These are phyloP conservation scores for Sinhomidia bicolor DNA, from an alignment of 2,888 invertebrate genomes.

Conservation along the genomic window DNA sequence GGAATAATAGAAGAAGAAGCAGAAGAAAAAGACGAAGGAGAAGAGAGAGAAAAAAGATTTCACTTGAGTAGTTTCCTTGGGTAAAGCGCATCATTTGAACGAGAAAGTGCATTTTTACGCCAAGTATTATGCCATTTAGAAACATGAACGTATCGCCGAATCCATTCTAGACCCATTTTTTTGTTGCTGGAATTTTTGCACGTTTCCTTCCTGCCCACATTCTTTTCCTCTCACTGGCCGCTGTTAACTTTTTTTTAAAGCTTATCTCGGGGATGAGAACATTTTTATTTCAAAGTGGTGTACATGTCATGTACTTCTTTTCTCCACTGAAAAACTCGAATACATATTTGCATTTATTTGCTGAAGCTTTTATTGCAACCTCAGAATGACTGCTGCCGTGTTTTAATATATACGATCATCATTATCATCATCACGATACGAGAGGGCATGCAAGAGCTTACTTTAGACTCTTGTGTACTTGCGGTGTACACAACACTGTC, in stretches of 20 bases:
- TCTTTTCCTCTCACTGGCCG: neutral
- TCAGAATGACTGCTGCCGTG: conserved; percentile 9
- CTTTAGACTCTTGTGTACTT: too few relatives aligned
- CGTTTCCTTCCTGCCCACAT: neutral
- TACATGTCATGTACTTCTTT: neutral
- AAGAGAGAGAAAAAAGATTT: conserved; percentile 26
- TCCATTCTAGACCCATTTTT: conserved; percentile 28
- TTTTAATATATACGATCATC: neutral
- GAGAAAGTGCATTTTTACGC: conserved; percentile 52
- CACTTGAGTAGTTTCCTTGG: conserved; percentile 32
- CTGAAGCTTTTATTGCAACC: conserved; percentile 46
- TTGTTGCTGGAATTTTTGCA: conserved; percentile 39
- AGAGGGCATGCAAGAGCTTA: too few relatives aligned
- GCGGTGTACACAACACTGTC: too few relatives aligned
- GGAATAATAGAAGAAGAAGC: conserved; percentile 6
- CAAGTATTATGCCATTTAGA: conserved; percentile 47
- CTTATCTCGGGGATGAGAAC: neutral
- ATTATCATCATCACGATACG: neutral
- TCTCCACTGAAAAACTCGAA: neutral
- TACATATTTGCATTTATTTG: conserved; percentile 44
- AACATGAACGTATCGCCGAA: conserved; percentile 42
- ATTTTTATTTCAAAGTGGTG: conserved; percentile 4
- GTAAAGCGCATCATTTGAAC: conserved; percentile 43
- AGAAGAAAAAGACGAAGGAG: too few relatives aligned
- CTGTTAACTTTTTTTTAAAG: neutral